phyloP scores from a whole-genome alignment of 2,797 vertebrate genomes.

The Tokudaia muenninki region DNA sequence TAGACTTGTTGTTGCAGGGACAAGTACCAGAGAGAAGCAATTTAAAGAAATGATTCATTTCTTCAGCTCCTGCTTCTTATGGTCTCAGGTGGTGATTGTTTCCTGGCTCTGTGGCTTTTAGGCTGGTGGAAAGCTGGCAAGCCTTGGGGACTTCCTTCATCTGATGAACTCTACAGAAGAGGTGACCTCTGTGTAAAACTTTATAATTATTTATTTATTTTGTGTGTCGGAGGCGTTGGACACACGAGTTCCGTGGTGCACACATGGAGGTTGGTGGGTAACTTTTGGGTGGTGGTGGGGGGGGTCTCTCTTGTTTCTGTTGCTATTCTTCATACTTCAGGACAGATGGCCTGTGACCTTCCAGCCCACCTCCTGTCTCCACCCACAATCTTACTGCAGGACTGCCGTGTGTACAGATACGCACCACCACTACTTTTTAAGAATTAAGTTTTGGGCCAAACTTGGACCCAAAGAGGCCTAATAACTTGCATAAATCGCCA shows the following conservation, averaged over 20 bases:
- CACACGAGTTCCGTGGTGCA: not conserved
- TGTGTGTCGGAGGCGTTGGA: not conserved
- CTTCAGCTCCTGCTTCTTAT: not conserved
- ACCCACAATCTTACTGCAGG: not conserved
- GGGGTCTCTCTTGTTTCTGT: not conserved
- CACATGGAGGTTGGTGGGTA: not conserved
- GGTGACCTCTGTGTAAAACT: not conserved
- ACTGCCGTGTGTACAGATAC: not conserved
- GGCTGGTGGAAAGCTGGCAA: not conserved
- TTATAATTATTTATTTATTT: not conserved
- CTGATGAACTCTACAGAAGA: not conserved
- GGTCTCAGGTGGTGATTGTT: not conserved
- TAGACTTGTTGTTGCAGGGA: not conserved
- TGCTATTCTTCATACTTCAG: not conserved
- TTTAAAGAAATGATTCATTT: not conserved
- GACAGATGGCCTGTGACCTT: not conserved
- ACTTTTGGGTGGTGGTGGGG: not conserved
- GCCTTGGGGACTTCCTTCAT: not conserved
- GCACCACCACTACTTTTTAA: not conserved
- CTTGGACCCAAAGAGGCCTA: conserved; percentile 9
- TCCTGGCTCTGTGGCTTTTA: not conserved
- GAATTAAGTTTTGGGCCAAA: not conserved
- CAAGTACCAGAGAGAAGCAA: not conserved
- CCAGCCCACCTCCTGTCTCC: not conserved
- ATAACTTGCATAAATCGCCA: not conserved